Evolutionary conservation across 2,797 vertebrate species (phyloP).

Genomic region (Nannoperca australis): DNA sequence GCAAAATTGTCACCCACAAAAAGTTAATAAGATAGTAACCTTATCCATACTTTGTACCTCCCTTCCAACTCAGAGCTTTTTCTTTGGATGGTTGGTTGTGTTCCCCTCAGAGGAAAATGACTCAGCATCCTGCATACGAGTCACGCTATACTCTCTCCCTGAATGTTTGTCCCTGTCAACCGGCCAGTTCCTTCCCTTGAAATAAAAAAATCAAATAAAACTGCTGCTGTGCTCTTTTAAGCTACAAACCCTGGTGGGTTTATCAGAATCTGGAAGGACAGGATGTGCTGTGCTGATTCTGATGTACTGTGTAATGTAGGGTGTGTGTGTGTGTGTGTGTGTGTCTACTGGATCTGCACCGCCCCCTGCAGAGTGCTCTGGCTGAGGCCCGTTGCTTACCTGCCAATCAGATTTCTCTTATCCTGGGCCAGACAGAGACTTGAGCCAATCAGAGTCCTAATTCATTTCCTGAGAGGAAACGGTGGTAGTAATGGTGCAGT

Average conservation of each 20-base stretch:
- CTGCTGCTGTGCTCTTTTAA: slow-evolving; percentile 33
- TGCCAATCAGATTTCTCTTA: slow-evolving; percentile 72
- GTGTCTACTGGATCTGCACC: slow-evolving; percentile 30
- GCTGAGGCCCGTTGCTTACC: slow-evolving; percentile 25
- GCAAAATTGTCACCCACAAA: slow-evolving; percentile 9
- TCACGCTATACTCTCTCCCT: slow-evolving; percentile 39
- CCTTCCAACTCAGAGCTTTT: slow-evolving; percentile 16
- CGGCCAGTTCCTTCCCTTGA: slow-evolving; percentile 48
- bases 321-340: slow-evolving; percentile 18
- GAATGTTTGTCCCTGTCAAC: slow-evolving; percentile 41
- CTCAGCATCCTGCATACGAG: slow-evolving; percentile 48
- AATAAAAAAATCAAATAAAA: slow-evolving; percentile 23
- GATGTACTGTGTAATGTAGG: not conserved
- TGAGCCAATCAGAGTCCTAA: slow-evolving; percentile 65
- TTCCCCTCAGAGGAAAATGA: slow-evolving; percentile 54
- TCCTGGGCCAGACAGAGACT: slow-evolving; percentile 57
- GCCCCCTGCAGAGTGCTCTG: slow-evolving; percentile 59
- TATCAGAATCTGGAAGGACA: slow-evolving; percentile 50
- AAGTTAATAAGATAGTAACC: slow-evolving; percentile 34
- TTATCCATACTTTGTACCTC: slow-evolving; percentile 34
- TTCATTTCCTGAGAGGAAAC: slow-evolving; percentile 73
- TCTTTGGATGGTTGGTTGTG: slow-evolving; percentile 27
- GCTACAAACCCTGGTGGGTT: slow-evolving; percentile 33
- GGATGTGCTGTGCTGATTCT: slow-evolving; percentile 30
- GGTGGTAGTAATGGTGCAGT: slow-evolving; percentile 42